These are phyloP conservation scores for Metacarcinus magister DNA, from an alignment of 2,888 invertebrate species.

Conservation along the genomic window DNA sequence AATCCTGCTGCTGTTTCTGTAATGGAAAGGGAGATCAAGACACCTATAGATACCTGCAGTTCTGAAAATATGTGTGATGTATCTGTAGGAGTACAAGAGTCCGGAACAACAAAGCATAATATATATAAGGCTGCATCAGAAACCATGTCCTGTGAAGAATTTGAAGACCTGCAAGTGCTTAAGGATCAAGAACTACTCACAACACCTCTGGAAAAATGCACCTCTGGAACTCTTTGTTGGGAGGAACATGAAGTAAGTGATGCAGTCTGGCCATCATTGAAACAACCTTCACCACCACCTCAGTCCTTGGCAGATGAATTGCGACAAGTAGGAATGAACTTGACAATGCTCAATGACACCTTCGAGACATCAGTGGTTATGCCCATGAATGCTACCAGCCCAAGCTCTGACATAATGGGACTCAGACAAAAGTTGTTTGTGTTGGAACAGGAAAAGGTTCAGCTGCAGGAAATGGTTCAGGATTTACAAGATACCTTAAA, in stretches of 20 bases:
- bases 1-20: not conserved
- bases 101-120: no score
- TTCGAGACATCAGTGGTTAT: conserved; percentile 61
- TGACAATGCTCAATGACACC: conserved; percentile 44
- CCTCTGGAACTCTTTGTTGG: not conserved
- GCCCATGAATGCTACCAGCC: not conserved
- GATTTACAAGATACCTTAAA: conserved; percentile 38
- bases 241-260: not conserved
- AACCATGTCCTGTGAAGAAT: no score
- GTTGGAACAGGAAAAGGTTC: conserved; percentile 51
- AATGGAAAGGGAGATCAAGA: not conserved
- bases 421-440: conserved; percentile 57
- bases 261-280: not conserved
- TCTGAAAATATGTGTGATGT: not conserved
- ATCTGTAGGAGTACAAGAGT: no score
- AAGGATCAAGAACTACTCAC: no score
- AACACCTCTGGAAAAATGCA: not conserved
- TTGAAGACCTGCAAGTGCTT: no score
- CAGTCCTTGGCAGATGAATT: conserved; percentile 58
- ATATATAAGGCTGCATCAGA: no score
- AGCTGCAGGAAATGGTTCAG: conserved; percentile 5
- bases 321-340: conserved; percentile 40
- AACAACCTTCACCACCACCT: not conserved
- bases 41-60: not conserved
- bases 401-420: not conserved